A percentile compares a stretch with the other conserved stretches of the same genome.
phyloP scores from a whole-genome alignment of 2,888 invertebrate genomes.

The Caenorhabditis doughertyi region DNA sequence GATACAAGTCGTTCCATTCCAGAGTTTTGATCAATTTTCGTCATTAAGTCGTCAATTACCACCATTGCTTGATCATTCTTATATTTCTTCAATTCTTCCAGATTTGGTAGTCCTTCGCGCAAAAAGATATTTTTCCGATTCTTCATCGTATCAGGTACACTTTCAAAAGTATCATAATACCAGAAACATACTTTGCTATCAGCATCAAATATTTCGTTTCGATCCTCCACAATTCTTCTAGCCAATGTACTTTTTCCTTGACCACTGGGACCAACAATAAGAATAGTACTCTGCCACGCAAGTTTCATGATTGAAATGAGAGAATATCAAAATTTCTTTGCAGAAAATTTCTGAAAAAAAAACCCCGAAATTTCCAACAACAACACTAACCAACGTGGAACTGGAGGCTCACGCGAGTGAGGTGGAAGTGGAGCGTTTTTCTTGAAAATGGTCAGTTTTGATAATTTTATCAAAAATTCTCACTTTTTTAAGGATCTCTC shows the following conservation, averaged over 20 bases:
- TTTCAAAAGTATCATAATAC: slow-evolving; percentile 31
- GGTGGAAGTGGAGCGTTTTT: too few species aligned
- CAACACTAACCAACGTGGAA: too few species aligned
- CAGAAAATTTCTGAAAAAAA: too few species aligned
- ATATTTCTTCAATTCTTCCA: slow-evolving; percentile 24
- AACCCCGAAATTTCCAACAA: too few species aligned
- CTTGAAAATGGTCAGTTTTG: too few species aligned
- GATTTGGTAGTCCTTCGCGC: slow-evolving; percentile 20
- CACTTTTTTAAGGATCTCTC: too few species aligned
- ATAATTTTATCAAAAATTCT: too few species aligned
- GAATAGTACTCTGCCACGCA: background rate
- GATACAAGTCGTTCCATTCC: too few species aligned
- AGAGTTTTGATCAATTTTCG: too few species aligned
- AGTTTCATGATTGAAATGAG: background rate
- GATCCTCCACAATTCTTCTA: background rate
- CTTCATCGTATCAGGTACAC: slow-evolving; percentile 22
- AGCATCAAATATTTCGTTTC: background rate
- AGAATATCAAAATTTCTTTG: too few species aligned
- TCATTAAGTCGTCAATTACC: slow-evolving; percentile 27
- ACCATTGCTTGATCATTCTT: slow-evolving; percentile 5
- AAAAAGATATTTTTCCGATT: slow-evolving; percentile 13
- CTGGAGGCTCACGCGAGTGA: too few species aligned
- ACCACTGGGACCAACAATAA: background rate
- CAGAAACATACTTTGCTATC: slow-evolving; percentile 11
- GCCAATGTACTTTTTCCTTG: background rate